A percentile compares a stretch with the other conserved stretches of the same genome.
Conservation (phyloP, 2,797 vertebrate genomes). For the Microctenopoma steveboyesi region DNA sequence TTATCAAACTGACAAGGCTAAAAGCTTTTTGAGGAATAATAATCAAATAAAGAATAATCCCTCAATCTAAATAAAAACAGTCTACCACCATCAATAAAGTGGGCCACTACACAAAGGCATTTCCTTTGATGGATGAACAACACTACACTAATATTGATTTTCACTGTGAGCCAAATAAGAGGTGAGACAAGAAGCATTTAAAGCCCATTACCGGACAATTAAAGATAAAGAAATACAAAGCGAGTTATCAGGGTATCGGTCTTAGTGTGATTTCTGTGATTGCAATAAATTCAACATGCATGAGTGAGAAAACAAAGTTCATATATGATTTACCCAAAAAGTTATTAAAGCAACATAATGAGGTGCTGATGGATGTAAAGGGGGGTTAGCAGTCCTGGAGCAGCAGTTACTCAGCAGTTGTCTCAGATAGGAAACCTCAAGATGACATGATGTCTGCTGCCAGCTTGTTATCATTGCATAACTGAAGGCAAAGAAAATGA, state of each 20-base stretch:
- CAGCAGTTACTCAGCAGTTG: conserved; percentile 69
- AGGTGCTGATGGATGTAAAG: conserved; percentile 31
- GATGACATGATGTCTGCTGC: conserved; percentile 71
- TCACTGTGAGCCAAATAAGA: conserved; percentile 15
- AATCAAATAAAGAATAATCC: conserved; percentile 18
- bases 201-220: conserved; percentile 9
- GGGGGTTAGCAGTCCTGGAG: conserved; percentile 35
- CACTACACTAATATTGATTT: conserved; percentile 7
- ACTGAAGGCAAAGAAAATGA: conserved; percentile 65
- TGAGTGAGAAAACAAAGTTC: conserved; percentile 22
- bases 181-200: not conserved
- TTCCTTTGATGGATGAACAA: conserved; percentile 24
- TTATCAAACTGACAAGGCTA: conserved; percentile 24
- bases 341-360: conserved; percentile 38
- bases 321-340: conserved; percentile 27
- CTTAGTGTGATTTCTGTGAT: not conserved
- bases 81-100: conserved; percentile 16
- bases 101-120: conserved; percentile 16
- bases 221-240: conserved; percentile 2
- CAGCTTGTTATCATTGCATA: conserved; percentile 77
- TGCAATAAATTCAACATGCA: not conserved
- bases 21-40: conserved; percentile 35
- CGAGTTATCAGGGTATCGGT: not conserved
- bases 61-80: conserved; percentile 23
- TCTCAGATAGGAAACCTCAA: conserved; percentile 63